These are phyloP conservation scores for Engystomops pustulosus DNA, from an alignment of 2,113 vertebrate genomes.

Conservation along the genomic window DNA sequence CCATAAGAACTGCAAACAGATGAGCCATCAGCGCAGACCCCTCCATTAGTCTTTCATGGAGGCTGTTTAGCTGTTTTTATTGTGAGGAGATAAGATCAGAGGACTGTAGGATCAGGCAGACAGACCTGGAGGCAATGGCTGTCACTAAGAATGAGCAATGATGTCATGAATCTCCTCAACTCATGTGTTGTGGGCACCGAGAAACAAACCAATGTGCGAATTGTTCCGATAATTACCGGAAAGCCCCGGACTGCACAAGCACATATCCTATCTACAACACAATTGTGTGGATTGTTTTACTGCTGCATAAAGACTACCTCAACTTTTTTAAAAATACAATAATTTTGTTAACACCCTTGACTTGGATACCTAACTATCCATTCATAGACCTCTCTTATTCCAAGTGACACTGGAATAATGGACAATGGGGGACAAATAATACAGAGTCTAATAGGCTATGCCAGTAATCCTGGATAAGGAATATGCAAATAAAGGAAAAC, in stretches of 20 bases:
- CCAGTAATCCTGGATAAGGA: too few relatives aligned
- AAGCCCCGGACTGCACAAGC: background rate
- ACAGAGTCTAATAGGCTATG: too few relatives aligned
- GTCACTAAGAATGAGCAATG: background rate
- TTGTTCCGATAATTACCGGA: background rate
- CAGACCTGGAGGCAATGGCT: background rate
- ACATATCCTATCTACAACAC: background rate
- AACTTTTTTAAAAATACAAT: background rate
- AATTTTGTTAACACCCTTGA: background rate
- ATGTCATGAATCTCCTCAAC: background rate
- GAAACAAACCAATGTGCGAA: background rate
- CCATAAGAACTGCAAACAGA: background rate
- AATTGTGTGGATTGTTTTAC: background rate
- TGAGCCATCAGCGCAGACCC: background rate
- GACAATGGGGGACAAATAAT: too few relatives aligned
- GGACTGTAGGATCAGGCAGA: background rate
- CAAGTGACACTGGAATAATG: too few relatives aligned
- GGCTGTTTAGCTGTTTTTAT: constrained; percentile 14
- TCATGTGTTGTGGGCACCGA: background rate
- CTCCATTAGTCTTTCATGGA: background rate
- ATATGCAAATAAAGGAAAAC: too few relatives aligned
- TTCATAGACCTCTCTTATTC: too few relatives aligned
- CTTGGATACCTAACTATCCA: too few relatives aligned
- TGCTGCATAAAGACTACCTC: background rate
- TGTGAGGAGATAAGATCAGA: constrained; percentile 7